These are phyloP conservation scores for Dryadula phaetusa DNA, from an alignment of 2,888 invertebrate species.

Conservation along the genomic window DNA sequence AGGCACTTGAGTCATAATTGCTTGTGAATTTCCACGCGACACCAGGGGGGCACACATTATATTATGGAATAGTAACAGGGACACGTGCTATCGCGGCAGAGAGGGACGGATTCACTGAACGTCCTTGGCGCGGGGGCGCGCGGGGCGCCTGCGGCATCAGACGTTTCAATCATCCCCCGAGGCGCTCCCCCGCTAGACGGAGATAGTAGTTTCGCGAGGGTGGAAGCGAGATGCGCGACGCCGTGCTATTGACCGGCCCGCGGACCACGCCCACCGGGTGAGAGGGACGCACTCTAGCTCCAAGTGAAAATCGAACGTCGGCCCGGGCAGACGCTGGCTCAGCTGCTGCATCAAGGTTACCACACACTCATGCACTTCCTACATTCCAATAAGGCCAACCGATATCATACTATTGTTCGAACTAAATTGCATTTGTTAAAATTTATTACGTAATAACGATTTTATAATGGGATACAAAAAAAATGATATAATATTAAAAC, in stretches of 20 bases:
- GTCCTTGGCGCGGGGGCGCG: constrained; percentile 82
- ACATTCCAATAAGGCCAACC: constrained; percentile 47
- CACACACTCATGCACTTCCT: constrained; percentile 70
- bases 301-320: constrained; percentile 83
- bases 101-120: constrained; percentile 85
- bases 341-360: constrained; percentile 78
- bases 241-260: constrained; percentile 83
- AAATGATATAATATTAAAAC: background rate
- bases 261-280: constrained; percentile 83
- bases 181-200: constrained; percentile 59
- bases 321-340: constrained; percentile 80
- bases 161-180: constrained; percentile 84
- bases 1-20: constrained; percentile 83
- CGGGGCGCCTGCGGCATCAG: constrained; percentile 84
- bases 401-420: constrained; percentile 14
- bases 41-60: constrained; percentile 82
- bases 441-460: background rate
- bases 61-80: constrained; percentile 81
- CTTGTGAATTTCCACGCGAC: constrained; percentile 81
- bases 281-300: constrained; percentile 79
- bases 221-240: constrained; percentile 68
- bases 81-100: constrained; percentile 84
- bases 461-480: background rate
- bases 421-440: background rate
- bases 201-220: constrained; percentile 50